Evolutionary conservation across 2,888 invertebrate genomes (phyloP), one percentile per base, ranked within the genome.

Genomic region (Calameuta pallipes): DNA sequence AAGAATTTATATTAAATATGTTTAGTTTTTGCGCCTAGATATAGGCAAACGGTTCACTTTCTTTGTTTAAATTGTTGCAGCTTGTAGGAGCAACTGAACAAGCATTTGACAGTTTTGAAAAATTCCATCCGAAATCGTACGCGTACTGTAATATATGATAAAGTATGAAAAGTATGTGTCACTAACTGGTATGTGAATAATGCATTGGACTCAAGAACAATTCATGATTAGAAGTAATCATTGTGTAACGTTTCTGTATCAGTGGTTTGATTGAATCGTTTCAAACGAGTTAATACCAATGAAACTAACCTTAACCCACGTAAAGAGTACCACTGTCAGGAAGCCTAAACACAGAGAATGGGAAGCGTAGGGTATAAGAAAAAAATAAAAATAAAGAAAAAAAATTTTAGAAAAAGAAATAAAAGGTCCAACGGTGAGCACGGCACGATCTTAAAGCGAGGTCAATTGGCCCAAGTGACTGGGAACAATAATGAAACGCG

Each of bases 391-490:
- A 31, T 31, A 41, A 37, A 3, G 1, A 13, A 11, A 36, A 36
- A 36, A 13, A 13, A 15, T 4, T 6, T 15, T 15, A 41, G 15
- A 41, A 41, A 56, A 56, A 56, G 6, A 56, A 56, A 9, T 56
- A 56, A 56, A 56, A 56, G 23, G 56, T 56, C 56, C 56, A 56
- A 23, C 23, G 23, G 23, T 56, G 56, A 56, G 23, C 56, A 56
- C 56, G 23, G 56, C 56, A 23, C 56, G 56, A 56, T 71, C 23
- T 75, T 75, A 75, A 75, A 76, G 71, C 71, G 73, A 73, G 34
- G 73, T 76, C 73, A 76, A 78, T 70, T 74, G 41, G 37, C 31
- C 37, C 71, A 35, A 74, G 69, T 68, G 71, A 12, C 41, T 75
- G 56, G 37, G 70, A 41, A 78, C 41, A 41, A 37, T 56, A 56